Base-by-base conservation (phyloP, 35 echinoderm and acorn worm genomes). In the Ophiothrix spiculata region DNA sequence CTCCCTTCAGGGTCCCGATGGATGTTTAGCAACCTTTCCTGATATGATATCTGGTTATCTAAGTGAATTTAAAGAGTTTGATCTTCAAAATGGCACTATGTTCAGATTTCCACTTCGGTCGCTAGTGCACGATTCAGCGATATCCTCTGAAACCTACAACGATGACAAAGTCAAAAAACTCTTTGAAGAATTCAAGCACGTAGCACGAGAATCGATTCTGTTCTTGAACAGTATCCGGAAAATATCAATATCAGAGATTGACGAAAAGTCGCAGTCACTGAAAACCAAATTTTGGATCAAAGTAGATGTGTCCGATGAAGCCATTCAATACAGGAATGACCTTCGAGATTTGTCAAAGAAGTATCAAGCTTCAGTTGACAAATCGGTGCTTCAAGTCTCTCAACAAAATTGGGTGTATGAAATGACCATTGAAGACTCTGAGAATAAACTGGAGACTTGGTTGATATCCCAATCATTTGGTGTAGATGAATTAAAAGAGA, bases 21-120 rank as follows among this genome's bases (percentile, higher is more conserved):
- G 56, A 28, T 35, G 77, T 29, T 45, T 49, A 0, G 60, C 60
- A 69, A 69, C 60, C 3, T 91, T 79, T 39, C 78, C 89, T 2
- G 83, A 91, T 41, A 78, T 91, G 60, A 37, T 91, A 36, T 32
- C 31, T 80, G 79, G 89, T 32, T 91, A 86, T 29, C 75, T 91
- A 4, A 31, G 38, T 35, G 38, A 89, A 0, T 36, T 32, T 23
- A 56, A 84, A 35, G 34, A 38, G 54, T 83, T 79, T 46, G 35
- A 41, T 12, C 33, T 14, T 38, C 1, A 80, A 38, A 54, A 78
- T 31, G 85, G 75, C 8, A 91, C 89, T 17, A 75, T 91, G 60
- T 91, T 91, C 36, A 75, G 89, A 33, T 80, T 91, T 15, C 89
- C 89, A 8, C 74, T 90, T 13, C 38, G 88, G 4, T 56, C 64